phyloP scores from a whole-genome alignment of 1,140 invertebrate species.

The Procambarus virginalis region DNA sequence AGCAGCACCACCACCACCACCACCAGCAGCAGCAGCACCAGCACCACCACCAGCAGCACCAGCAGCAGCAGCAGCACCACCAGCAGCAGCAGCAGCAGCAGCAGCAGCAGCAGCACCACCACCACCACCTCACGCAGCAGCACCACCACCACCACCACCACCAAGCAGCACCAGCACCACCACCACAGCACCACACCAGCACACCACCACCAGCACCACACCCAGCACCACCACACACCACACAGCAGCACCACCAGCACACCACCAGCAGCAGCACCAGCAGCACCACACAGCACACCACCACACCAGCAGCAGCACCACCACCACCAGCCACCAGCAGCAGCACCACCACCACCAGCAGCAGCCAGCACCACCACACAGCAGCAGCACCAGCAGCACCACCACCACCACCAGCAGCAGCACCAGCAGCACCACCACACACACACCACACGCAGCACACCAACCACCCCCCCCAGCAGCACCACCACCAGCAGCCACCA shows the following conservation, averaged over 20 bases:
- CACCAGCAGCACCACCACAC: not conserved
- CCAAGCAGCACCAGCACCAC: no score
- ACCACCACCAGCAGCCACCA: not conserved
- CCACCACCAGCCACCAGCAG: not conserved
- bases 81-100: not conserved
- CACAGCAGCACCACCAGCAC: not conserved
- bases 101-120: not conserved
- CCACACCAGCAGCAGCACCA: no score
- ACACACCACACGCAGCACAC: not conserved
- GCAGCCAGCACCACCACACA: not conserved
- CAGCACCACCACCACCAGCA: not conserved
- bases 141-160: no score
- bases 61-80: not conserved
- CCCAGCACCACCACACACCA: not conserved
- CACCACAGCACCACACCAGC: no score
- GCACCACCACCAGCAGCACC: not conserved
- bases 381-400: not conserved
- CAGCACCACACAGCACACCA: not conserved
- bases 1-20: not conserved
- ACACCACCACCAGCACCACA: no score
- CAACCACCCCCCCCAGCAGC: not conserved
- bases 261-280: not conserved
- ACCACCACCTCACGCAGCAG: not conserved
- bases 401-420: not conserved
- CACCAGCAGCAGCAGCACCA: not conserved